Conservation (phyloP, 1,140 invertebrate species). For the Macrosteles quadrilineatus region DNA sequence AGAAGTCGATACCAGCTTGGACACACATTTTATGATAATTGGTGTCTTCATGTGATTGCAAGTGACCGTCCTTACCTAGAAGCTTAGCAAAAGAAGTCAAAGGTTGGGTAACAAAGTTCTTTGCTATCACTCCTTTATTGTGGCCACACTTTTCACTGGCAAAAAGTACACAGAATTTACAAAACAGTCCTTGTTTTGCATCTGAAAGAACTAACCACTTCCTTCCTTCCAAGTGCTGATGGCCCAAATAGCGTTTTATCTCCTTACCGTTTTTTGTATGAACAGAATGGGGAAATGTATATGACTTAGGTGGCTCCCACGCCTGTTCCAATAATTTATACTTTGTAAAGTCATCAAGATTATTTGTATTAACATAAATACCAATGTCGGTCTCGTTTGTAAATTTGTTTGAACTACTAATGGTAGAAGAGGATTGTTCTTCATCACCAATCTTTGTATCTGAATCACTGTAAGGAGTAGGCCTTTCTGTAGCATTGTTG, state of each 20-base stretch:
- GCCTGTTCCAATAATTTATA: neutral
- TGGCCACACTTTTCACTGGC: slow-evolving; percentile 26
- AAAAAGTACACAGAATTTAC: slow-evolving; percentile 43
- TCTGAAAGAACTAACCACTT: slow-evolving; percentile 41
- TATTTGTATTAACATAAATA: no score
- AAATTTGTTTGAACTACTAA: no score
- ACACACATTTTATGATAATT: slow-evolving; percentile 41
- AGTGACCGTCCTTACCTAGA: slow-evolving; percentile 37
- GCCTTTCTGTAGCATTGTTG: no score
- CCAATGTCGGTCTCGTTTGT: no score
- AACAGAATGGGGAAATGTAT: slow-evolving; percentile 5
- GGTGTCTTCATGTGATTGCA: slow-evolving; percentile 33
- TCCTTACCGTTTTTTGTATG: slow-evolving; percentile 19
- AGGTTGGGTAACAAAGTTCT: slow-evolving; percentile 33
- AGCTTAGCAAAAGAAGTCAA: slow-evolving; percentile 41
- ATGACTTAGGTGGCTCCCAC: slow-evolving; percentile 22
- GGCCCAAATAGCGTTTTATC: neutral
- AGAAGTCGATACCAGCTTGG: slow-evolving; percentile 37
- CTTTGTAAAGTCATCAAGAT: no score
- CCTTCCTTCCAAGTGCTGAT: slow-evolving; percentile 34
- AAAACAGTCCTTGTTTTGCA: slow-evolving; percentile 36
- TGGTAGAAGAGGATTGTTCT: no score
- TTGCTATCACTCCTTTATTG: slow-evolving; percentile 34
- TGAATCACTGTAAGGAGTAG: no score
- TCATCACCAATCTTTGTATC: no score